Conservation (phyloP, 2,797 vertebrate genomes). For the Hypotaenidia okinawae region DNA sequence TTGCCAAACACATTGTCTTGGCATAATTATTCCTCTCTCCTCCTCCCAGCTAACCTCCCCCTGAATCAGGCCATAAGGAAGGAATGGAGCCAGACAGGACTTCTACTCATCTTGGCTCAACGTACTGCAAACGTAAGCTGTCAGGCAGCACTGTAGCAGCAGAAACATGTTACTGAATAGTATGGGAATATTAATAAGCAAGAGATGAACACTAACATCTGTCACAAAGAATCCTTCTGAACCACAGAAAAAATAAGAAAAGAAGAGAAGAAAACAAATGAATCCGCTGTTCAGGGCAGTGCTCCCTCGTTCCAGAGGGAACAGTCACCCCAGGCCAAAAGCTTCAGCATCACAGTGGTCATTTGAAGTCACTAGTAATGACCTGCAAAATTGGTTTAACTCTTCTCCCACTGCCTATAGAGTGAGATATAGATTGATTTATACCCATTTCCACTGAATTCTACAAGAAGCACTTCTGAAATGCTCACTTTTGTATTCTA, state of each 20-base stretch:
- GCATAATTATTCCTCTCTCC: constrained; percentile 25
- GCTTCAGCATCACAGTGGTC: not conserved
- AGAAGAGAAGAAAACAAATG: not conserved
- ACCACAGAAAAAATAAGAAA: not conserved
- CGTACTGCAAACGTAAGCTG: constrained; percentile 17
- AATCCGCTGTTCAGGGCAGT: not conserved
- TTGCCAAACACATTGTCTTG: constrained; percentile 44
- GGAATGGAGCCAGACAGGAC: constrained; percentile 47
- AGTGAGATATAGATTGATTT: not conserved
- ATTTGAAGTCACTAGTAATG: not conserved
- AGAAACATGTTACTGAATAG: not conserved
- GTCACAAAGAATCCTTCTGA: constrained; percentile 8
- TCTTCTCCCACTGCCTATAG: not conserved
- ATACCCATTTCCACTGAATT: too few species aligned
- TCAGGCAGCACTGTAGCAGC: constrained; percentile 36
- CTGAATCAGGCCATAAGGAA: constrained; percentile 59
- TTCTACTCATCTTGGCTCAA: constrained; percentile 38
- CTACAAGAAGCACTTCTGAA: not conserved
- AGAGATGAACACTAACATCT: constrained; percentile 41
- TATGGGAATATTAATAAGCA: constrained; percentile 57
- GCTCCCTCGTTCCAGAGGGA: not conserved
- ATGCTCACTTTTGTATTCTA: not conserved
- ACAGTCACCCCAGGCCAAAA: not conserved
- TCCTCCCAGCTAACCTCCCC: constrained; percentile 19
- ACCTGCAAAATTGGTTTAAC: not conserved